phyloP scores from a whole-genome alignment of 2,888 invertebrate genomes.

The Euzophera pinguis region DNA sequence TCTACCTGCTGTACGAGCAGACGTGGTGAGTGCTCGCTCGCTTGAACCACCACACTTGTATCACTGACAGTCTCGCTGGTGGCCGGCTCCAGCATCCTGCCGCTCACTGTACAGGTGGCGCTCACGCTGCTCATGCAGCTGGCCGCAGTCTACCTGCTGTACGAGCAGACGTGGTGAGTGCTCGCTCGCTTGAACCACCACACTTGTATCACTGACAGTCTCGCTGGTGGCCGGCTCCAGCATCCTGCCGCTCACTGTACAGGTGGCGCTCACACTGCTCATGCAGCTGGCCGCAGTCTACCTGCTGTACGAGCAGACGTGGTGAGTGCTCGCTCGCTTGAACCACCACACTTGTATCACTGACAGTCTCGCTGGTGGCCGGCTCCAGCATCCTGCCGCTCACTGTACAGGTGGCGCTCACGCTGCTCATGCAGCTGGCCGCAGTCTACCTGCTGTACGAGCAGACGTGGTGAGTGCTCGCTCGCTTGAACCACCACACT shows the following conservation, averaged over 20 bases:
- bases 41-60: no score
- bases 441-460: conserved; percentile 59
- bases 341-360: no score
- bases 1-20: conserved; percentile 73
- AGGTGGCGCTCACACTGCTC: conserved; percentile 78
- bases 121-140: conserved; percentile 81
- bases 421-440: conserved; percentile 80
- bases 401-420: conserved; percentile 81
- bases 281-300: conserved; percentile 76
- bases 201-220: conserved; percentile 85
- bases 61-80: conserved; percentile 86
- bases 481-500: no score
- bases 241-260: conserved; percentile 84
- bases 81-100: conserved; percentile 82
- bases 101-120: conserved; percentile 84
- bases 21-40: neutral
- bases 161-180: conserved; percentile 53
- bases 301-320: conserved; percentile 70
- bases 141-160: conserved; percentile 58
- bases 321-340: no score
- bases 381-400: conserved; percentile 84
- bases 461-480: conserved; percentile 50
- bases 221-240: conserved; percentile 83
- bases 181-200: no score
- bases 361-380: conserved; percentile 85